Conservation (phyloP, 2,113 vertebrate species). For the Haemorhous mexicanus region DNA sequence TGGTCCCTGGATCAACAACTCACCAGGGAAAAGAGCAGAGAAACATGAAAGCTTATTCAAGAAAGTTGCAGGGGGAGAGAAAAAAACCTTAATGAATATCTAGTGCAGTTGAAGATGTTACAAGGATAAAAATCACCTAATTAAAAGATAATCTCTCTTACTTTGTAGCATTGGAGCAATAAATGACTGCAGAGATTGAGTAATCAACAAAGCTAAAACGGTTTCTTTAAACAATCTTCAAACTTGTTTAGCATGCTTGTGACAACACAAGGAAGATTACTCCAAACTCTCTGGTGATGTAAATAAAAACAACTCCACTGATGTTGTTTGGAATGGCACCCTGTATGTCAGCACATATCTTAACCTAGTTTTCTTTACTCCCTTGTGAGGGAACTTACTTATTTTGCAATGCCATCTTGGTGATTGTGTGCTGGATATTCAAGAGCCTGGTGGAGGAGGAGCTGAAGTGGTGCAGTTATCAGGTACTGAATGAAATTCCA, state of each 20-base stretch:
- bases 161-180: conserved; percentile 58
- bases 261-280: conserved; percentile 1
- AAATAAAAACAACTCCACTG: conserved; percentile 9
- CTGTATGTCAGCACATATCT: conserved; percentile 11
- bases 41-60: conserved; percentile 61
- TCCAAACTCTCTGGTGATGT: conserved; percentile 21
- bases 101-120: conserved; percentile 39
- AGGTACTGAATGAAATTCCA: not conserved
- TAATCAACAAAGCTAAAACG: conserved; percentile 53
- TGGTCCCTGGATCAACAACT: conserved; percentile 46
- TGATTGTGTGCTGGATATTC: not conserved
- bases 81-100: conserved; percentile 50
- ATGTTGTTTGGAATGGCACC: not conserved
- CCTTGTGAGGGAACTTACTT: not conserved
- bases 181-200: conserved; percentile 40
- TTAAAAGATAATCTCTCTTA: conserved; percentile 62
- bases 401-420: not conserved
- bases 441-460: not conserved
- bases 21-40: conserved; percentile 39
- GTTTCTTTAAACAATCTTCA: conserved; percentile 45
- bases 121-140: conserved; percentile 62
- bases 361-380: not conserved
- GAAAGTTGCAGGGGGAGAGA: conserved; percentile 32
- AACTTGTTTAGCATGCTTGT: conserved; percentile 28
- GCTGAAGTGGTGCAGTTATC: not conserved